A percentile compares a stretch with the other conserved stretches of the same genome.
Conservation (phyloP, 2,797 vertebrate genomes). For the Lepidocolaptes lacrymiger region DNA sequence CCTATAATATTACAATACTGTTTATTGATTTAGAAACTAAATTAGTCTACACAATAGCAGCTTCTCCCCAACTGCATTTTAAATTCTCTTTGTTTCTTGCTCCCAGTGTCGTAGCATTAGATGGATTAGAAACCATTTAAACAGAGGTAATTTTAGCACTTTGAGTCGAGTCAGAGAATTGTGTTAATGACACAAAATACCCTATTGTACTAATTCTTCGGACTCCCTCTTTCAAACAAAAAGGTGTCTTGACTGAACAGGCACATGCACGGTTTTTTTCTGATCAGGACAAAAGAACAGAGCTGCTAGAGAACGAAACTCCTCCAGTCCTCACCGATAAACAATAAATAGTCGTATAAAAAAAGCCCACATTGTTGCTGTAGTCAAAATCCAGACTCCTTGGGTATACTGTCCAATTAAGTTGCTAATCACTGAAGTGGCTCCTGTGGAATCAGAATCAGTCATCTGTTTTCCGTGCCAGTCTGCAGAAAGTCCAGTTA, state of each 20-base stretch:
- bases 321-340: conserved; percentile 71
- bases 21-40: conserved; percentile 71
- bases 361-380: conserved; percentile 53
- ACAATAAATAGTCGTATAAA: conserved; percentile 81
- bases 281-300: conserved; percentile 64
- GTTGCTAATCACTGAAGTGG: conserved; percentile 8
- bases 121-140: conserved; percentile 69
- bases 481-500: conserved; percentile 97
- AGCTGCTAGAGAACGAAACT: conserved; percentile 60
- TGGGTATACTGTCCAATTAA: not conserved
- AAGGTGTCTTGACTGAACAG: conserved; percentile 76
- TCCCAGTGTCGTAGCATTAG: conserved; percentile 64
- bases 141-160: conserved; percentile 75
- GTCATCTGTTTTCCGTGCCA: conserved; percentile 95
- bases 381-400: conserved; percentile 56
- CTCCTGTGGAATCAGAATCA: conserved; percentile 66
- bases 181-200: conserved; percentile 69
- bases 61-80: conserved; percentile 64
- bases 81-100: conserved; percentile 68
- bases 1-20: conserved; percentile 74
- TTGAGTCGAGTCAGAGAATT: conserved; percentile 53
- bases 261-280: conserved; percentile 76
- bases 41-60: conserved; percentile 72
- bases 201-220: conserved; percentile 67
- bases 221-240: conserved; percentile 72